A percentile compares a stretch with the other conserved stretches of the same genome.
These are phyloP conservation scores for Aphaenogaster ashmeadi DNA, from an alignment of 1,140 invertebrate genomes.

Conservation along the genomic window DNA sequence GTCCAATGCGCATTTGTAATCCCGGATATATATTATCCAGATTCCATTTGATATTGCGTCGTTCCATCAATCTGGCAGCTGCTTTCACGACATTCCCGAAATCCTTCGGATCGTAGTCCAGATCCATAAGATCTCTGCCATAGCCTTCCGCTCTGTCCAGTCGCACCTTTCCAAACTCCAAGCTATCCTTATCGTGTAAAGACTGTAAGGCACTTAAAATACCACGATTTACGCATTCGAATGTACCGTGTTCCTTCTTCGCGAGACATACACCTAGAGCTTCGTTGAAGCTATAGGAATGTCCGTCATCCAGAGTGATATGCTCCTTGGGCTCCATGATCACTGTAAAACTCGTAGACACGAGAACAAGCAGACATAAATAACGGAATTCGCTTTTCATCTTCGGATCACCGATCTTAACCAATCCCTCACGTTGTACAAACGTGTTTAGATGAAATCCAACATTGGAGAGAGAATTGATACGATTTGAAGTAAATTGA, in stretches of 20 bases:
- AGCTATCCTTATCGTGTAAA: slow-evolving; percentile 89
- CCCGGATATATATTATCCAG: slow-evolving; percentile 91
- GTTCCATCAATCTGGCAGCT: slow-evolving; percentile 90
- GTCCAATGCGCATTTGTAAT: slow-evolving; percentile 90
- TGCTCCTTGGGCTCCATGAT: slow-evolving; percentile 79
- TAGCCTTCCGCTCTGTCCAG: slow-evolving; percentile 81
- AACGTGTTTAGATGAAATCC: background rate
- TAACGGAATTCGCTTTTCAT: slow-evolving; percentile 78
- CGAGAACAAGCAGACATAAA: slow-evolving; percentile 73
- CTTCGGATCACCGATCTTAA: background rate
- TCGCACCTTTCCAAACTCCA: slow-evolving; percentile 87
- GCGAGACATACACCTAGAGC: slow-evolving; percentile 78
- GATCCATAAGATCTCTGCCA: slow-evolving; percentile 82
- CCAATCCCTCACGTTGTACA: background rate
- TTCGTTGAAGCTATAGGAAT: slow-evolving; percentile 76
- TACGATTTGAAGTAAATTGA: background rate
- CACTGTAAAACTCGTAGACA: slow-evolving; percentile 79
- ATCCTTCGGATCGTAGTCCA: slow-evolving; percentile 92
- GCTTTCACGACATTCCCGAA: slow-evolving; percentile 91
- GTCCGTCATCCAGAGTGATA: slow-evolving; percentile 56
- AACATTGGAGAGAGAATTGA: slow-evolving; percentile 43
- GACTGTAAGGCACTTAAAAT: slow-evolving; percentile 89
- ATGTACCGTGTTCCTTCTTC: slow-evolving; percentile 76
- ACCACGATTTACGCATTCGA: slow-evolving; percentile 91
- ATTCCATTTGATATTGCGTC: slow-evolving; percentile 91